Percentiles rank a stretch among this genome's conserved stretches.
phyloP scores from a whole-genome alignment of 2,888 invertebrate genomes.

The Pegoplata infirma region DNA sequence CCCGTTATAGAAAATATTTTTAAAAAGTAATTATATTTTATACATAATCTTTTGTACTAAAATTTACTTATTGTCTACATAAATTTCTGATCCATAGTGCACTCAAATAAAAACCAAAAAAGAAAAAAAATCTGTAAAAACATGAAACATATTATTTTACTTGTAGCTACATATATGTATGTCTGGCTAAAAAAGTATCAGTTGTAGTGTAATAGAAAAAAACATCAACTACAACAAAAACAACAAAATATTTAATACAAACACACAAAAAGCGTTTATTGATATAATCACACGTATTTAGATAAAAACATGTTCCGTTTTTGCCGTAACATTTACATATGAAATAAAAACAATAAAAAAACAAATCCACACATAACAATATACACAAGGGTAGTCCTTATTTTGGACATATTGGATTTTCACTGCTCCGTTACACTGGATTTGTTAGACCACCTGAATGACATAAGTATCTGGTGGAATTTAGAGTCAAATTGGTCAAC shows the following conservation, averaged over 20 bases:
- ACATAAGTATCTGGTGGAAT: too few relatives aligned
- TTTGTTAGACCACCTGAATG: too few relatives aligned
- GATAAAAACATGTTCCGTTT: slow-evolving; percentile 52
- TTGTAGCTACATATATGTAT: slow-evolving; percentile 17
- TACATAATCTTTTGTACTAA: too few relatives aligned
- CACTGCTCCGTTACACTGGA: too few relatives aligned
- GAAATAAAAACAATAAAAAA: slow-evolving; percentile 20
- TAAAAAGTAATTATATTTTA: too few relatives aligned
- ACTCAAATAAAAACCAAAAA: too few relatives aligned
- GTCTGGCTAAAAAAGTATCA: background rate
- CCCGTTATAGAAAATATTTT: too few relatives aligned
- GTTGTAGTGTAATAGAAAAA: background rate
- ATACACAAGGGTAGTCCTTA: too few relatives aligned
- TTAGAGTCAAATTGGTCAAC: too few relatives aligned
- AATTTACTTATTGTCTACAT: too few relatives aligned
- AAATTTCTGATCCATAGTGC: too few relatives aligned
- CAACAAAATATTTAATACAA: background rate
- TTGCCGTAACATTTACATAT: slow-evolving; percentile 50
- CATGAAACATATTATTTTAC: slow-evolving; percentile 7
- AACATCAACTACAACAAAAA: background rate
- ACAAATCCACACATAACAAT: background rate
- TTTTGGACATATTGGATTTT: too few relatives aligned
- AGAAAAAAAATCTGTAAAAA: background rate
- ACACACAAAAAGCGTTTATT: slow-evolving; percentile 49
- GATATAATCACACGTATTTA: slow-evolving; percentile 57